Evolutionary conservation across 2,797 vertebrate genomes (phyloP), one percentile per base, ranked within the genome.

Genomic region (Aplochiton taeniatus): DNA sequence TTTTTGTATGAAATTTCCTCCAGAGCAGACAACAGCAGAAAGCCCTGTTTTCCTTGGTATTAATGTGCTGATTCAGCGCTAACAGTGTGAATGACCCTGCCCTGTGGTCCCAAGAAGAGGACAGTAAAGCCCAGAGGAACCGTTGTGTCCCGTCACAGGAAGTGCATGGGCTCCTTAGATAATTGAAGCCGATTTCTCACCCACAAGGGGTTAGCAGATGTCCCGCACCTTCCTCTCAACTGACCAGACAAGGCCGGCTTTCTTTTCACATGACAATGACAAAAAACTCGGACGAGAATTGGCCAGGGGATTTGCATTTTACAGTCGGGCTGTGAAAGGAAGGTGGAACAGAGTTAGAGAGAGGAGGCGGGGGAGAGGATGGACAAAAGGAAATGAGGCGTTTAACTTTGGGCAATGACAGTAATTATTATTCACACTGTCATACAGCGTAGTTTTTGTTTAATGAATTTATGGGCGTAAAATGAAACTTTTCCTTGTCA

Each of bases 271-370:
- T 71, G 44, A 54, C 57, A 59, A 61, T 63, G 78, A 14, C 47
- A 67, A 58, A 73, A 73, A 59, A 71, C 64, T 69, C 60, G 56
- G 10, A 61, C 70, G 69, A 81, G 75, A 76, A 78, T 70, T 56
- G 65, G 59, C 55, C 1, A 41, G 52, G 1, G 67, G 69, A 88
- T 90, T 91, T 83, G 80, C 86, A 89, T 90, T 90, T 92, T 90
- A 92, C 58, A 58, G 74, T 20, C 68, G 44, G 50, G 63, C 58
- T 69, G 69, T 79, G 66, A 69, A 76, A 80, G 81, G 75, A 78
- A 63, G 65, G 66, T 64, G 66, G 20, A 61, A 66, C 55, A 66
- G 68, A 75, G 65, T 31, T 2, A 31, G 31, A 31, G 31, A 20
- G 18, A 20, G 31, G 3, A 6, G 49, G 53, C 41, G 66, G 41